phyloP scores from a whole-genome alignment of 1,140 invertebrate species.

The Telenomus remus region DNA sequence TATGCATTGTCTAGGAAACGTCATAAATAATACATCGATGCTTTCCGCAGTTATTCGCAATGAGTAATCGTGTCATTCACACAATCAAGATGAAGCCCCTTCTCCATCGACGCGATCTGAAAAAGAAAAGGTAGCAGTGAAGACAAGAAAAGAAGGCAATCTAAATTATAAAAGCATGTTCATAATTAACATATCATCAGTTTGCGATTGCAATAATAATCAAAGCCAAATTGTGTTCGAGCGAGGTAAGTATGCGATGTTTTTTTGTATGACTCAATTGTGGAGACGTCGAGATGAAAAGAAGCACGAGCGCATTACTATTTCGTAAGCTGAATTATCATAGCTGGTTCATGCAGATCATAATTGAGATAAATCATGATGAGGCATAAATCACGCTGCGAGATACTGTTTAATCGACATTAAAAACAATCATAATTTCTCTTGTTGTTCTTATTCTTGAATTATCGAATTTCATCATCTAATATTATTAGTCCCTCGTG shows the following conservation, averaged over 20 bases:
- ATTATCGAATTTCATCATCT: constrained; percentile 60
- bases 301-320: constrained; percentile 39
- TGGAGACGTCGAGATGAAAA: constrained; percentile 29
- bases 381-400: constrained; percentile 45
- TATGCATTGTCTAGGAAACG: constrained; percentile 63
- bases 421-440: constrained; percentile 60
- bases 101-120: neutral
- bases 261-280: constrained; percentile 46
- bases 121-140: neutral
- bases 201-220: neutral
- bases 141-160: neutral
- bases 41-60: constrained; percentile 58
- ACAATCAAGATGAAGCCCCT: neutral
- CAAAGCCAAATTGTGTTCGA: neutral
- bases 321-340: constrained; percentile 54
- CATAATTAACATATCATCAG: too few relatives aligned
- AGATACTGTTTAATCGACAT: constrained; percentile 57
- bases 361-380: constrained; percentile 57
- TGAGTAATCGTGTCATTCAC: constrained; percentile 15
- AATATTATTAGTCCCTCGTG: constrained; percentile 58
- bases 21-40: constrained; percentile 68
- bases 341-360: constrained; percentile 45
- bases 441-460: constrained; percentile 56
- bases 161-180: too few relatives aligned
- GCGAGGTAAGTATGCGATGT: constrained; percentile 11